Evolutionary conservation across 2,888 invertebrate genomes (phyloP).

Genomic region (Zaprionus lineosus): DNA sequence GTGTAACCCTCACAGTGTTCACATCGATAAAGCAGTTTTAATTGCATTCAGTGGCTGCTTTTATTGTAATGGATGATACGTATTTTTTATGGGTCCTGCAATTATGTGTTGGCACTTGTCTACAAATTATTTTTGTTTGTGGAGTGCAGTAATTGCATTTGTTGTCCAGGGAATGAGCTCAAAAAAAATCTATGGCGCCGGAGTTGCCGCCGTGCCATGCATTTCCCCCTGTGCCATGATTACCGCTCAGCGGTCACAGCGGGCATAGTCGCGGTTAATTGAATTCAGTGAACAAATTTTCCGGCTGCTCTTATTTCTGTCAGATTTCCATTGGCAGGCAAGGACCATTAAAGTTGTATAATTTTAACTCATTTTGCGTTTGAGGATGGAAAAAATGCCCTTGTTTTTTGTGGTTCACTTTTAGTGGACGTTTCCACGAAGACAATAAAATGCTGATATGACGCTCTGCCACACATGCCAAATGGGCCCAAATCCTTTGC

Average conservation of each 20-base stretch:
- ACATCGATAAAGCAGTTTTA: slow-evolving; percentile 41
- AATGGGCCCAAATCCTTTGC: slow-evolving; percentile 51
- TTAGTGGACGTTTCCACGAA: slow-evolving; percentile 70
- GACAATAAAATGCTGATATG: slow-evolving; percentile 69
- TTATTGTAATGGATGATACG: slow-evolving; percentile 11
- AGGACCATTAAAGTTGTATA: too few species aligned
- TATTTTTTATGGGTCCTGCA: slow-evolving; percentile 3
- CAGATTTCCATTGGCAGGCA: slow-evolving; percentile 53
- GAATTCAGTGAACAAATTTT: slow-evolving; percentile 73
- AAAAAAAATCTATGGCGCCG: slow-evolving; percentile 20
- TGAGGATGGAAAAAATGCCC: slow-evolving; percentile 1
- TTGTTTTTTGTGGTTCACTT: slow-evolving; percentile 49
- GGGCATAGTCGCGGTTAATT: slow-evolving; percentile 76
- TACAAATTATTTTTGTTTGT: slow-evolving; percentile 38
- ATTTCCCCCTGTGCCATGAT: not conserved
- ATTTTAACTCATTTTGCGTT: too few species aligned
- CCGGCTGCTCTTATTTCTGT: slow-evolving; percentile 27
- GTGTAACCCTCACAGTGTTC: slow-evolving; percentile 15
- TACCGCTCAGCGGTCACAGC: slow-evolving; percentile 27
- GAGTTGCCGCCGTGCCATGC: slow-evolving; percentile 26
- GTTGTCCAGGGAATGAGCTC: slow-evolving; percentile 49
- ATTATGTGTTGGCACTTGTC: slow-evolving; percentile 25
- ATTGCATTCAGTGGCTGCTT: slow-evolving; percentile 48
- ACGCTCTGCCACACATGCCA: slow-evolving; percentile 52
- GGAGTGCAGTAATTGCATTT: slow-evolving; percentile 60